A percentile compares a stretch with the other conserved stretches of the same genome.
Evolutionary conservation across 2,888 invertebrate species (phyloP).

Genomic region (Zootermopsis nevadensis): DNA sequence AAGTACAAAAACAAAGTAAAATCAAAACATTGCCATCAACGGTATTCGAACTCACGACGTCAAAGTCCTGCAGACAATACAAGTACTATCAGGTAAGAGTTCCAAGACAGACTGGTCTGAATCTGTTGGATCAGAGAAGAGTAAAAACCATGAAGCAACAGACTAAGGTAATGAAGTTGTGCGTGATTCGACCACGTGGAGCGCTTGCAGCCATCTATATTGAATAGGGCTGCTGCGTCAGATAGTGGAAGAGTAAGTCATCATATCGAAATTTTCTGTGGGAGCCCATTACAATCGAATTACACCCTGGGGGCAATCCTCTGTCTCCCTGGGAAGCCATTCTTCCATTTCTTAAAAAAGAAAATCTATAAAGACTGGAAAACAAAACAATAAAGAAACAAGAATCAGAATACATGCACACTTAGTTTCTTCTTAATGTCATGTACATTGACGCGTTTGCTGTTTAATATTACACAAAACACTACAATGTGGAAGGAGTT

Average conservation of each 20-base stretch:
- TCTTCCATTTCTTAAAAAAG: slow-evolving; percentile 58
- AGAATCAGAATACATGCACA: slow-evolving; percentile 8
- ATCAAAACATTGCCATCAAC: too few species aligned
- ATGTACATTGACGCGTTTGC: background rate
- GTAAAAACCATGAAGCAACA: too few species aligned
- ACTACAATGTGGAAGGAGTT: too few species aligned
- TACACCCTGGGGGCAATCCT: slow-evolving; percentile 45
- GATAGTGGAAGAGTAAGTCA: slow-evolving; percentile 44
- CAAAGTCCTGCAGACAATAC: too few species aligned
- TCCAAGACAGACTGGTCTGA: too few species aligned
- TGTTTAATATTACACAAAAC: too few species aligned
- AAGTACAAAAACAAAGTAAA: too few species aligned
- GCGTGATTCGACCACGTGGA: too few species aligned
- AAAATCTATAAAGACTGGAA: slow-evolving; percentile 5
- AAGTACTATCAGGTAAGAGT: too few species aligned
- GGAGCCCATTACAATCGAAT: slow-evolving; percentile 52
- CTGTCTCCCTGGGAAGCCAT: slow-evolving; percentile 57
- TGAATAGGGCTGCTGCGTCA: slow-evolving; percentile 27
- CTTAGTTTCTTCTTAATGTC: slow-evolving; percentile 29
- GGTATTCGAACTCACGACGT: too few species aligned
- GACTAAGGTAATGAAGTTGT: too few species aligned
- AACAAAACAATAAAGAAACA: slow-evolving; percentile 30
- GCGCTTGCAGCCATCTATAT: slow-evolving; percentile 15
- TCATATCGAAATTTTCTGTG: slow-evolving; percentile 43
- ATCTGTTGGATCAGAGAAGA: too few species aligned